Conservation (phyloP, 2,113 vertebrate genomes). For the Myrmophylax atrothorax region DNA sequence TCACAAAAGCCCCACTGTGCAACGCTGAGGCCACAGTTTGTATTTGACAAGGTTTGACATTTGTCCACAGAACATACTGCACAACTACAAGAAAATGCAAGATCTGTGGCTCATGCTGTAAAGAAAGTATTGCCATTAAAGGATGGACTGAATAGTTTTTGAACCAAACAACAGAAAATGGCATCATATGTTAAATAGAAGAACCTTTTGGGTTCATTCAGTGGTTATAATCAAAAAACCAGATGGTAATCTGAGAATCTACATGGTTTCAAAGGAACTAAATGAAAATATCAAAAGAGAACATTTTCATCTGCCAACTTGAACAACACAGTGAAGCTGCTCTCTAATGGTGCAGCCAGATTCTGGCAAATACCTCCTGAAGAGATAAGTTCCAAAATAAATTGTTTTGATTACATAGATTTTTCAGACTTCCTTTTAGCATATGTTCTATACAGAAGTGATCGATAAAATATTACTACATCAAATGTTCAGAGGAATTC, state of each 20-base stretch:
- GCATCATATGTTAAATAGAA: slow-evolving; percentile 49
- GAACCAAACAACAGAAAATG: slow-evolving; percentile 51
- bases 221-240: slow-evolving; percentile 42
- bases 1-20: background rate
- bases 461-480: slow-evolving; percentile 62
- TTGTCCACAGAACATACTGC: slow-evolving; percentile 10
- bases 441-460: slow-evolving; percentile 64
- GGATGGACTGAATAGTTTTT: slow-evolving; percentile 5
- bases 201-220: slow-evolving; percentile 46
- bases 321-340: slow-evolving; percentile 13
- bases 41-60: slow-evolving; percentile 19
- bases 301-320: slow-evolving; percentile 66
- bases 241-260: slow-evolving; percentile 56
- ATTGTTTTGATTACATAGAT: slow-evolving; percentile 66
- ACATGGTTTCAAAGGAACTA: slow-evolving; percentile 59
- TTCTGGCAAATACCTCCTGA: slow-evolving; percentile 29
- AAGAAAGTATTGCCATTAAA: slow-evolving; percentile 43
- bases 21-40: background rate
- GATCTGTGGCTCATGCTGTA: background rate
- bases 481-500: slow-evolving; percentile 55
- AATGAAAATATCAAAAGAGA: slow-evolving; percentile 66
- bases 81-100: slow-evolving; percentile 25
- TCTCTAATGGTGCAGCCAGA: slow-evolving; percentile 49
- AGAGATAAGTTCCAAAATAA: slow-evolving; percentile 65
- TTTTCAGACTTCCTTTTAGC: slow-evolving; percentile 62